Conservation (phyloP, 1,140 invertebrate species). For the Brachionus sp. region DNA sequence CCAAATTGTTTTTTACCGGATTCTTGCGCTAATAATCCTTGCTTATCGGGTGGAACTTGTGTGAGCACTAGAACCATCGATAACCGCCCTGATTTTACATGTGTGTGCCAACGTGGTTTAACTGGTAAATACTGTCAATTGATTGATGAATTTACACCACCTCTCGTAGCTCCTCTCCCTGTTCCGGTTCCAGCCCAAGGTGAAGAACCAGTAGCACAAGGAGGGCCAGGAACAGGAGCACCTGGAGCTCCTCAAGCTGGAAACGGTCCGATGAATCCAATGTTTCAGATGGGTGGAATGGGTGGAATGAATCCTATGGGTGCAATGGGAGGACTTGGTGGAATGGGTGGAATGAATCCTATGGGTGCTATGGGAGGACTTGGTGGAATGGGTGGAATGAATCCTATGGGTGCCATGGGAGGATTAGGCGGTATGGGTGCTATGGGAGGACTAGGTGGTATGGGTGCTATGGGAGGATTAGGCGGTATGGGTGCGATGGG, state of each 20-base stretch:
- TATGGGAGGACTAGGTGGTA: neutral
- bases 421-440: neutral
- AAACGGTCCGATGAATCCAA: neutral
- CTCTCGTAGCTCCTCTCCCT: constrained; percentile 8
- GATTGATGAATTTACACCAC: constrained; percentile 43
- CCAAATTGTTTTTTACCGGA: constrained; percentile 36
- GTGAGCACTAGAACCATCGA: constrained; percentile 1
- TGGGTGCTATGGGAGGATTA: constrained; percentile 17
- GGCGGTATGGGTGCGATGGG: neutral
- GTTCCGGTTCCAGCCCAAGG: neutral
- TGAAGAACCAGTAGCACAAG: neutral
- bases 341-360: neutral
- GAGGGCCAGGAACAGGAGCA: neutral
- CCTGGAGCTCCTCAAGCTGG: neutral
- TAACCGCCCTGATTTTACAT: constrained; percentile 19
- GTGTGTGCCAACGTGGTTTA: constrained; percentile 36
- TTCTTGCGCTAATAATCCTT: constrained; percentile 34
- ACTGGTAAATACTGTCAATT: constrained; percentile 45
- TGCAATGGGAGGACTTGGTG: neutral
- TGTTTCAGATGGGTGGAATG: neutral
- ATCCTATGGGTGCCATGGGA: neutral
- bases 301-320: constrained; percentile 25
- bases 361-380: constrained; percentile 48
- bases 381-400: neutral
- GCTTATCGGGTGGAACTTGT: constrained; percentile 43